Evolutionary conservation across 2,888 invertebrate species (phyloP).

Genomic region (Amiota minor): DNA sequence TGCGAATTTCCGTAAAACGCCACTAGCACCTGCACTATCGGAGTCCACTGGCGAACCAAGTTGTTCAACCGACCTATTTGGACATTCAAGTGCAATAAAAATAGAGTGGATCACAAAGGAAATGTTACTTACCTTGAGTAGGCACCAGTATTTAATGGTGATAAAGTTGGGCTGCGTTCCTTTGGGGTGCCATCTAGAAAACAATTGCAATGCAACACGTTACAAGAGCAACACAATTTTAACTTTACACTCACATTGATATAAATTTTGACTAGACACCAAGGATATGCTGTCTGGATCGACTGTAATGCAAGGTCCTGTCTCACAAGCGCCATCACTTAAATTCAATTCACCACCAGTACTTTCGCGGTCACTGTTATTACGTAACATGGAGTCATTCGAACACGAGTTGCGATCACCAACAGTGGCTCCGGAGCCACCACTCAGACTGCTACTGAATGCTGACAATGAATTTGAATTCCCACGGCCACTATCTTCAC

Average conservation of each 20-base stretch:
- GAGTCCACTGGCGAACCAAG: conserved; percentile 84
- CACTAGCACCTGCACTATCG: conserved; percentile 76
- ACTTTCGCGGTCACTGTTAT: conserved; percentile 85
- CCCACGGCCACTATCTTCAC: conserved; percentile 81
- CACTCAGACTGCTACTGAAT: conserved; percentile 70
- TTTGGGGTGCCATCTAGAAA: conserved; percentile 83
- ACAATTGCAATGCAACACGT: not conserved
- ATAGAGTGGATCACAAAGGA: conserved; percentile 55
- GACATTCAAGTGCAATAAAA: not conserved
- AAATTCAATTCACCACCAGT: conserved; percentile 85
- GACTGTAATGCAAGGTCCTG: conserved; percentile 73
- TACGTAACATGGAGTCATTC: conserved; percentile 87
- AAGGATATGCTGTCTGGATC: conserved; percentile 74
- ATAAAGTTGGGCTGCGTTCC: conserved; percentile 88
- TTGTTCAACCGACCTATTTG: conserved; percentile 79
- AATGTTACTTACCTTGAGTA: conserved; percentile 78
- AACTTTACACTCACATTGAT: conserved; percentile 70
- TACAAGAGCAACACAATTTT: not conserved
- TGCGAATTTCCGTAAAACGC: conserved; percentile 69
- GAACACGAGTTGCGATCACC: conserved; percentile 88
- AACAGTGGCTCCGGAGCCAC: conserved; percentile 72
- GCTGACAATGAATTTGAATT: conserved; percentile 82
- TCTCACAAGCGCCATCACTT: conserved; percentile 79
- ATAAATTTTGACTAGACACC: conserved; percentile 74
- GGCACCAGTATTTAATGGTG: conserved; percentile 83